Evolutionary conservation across 1,140 invertebrate genomes (phyloP), one percentile per base, ranked within the genome.

Genomic region (Xylocopa sonorina): DNA sequence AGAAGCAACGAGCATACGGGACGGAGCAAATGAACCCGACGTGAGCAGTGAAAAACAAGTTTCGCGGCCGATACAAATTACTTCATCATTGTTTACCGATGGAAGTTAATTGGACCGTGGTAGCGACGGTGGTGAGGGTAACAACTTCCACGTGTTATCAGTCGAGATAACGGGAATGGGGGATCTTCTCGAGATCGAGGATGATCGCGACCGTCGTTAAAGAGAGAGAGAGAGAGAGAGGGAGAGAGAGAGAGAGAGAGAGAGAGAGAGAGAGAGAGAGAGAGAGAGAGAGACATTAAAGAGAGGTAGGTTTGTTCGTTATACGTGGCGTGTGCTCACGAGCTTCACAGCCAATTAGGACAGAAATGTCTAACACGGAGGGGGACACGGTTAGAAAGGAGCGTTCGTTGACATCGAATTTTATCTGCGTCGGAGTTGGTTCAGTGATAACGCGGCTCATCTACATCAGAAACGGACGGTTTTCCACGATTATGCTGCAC

Each of bases 381-480:
- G n/a, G n/a, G 43, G 46, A 29, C 32, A 38, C 74, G 66, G 66
- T 62, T 60, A 34, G 66, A 80, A 83, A 57, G 34, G 57, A 38
- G 57, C 82, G 81, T 84, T 83, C 82, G 34, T 84, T 83, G 81
- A 80, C 81, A 75, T 75, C 69, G 62, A 80, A 84, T 32, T 83
- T 84, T 84, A 84, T 84, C 81, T 83, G 69, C 51, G 43, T 53
- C 57, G 71, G 73, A 83, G 82, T 84, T 57, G 48, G 48, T 48
- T 78, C 41, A 18, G n/a, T 63, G 82, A 84, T 84, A 84, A 83
- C 64, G 32, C 64, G 34, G 62, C 64, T 78, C 46, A 51, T 69
- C 41, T 66, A 53, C 69, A 55, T 84, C 57, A 84, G 62, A 41
- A 50, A 68, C 64, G 43, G 48, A 57, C 62, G 34, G 63, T 83